phyloP scores from a whole-genome alignment of 2,797 vertebrate species.

The Tenualosa thibaudeaui region DNA sequence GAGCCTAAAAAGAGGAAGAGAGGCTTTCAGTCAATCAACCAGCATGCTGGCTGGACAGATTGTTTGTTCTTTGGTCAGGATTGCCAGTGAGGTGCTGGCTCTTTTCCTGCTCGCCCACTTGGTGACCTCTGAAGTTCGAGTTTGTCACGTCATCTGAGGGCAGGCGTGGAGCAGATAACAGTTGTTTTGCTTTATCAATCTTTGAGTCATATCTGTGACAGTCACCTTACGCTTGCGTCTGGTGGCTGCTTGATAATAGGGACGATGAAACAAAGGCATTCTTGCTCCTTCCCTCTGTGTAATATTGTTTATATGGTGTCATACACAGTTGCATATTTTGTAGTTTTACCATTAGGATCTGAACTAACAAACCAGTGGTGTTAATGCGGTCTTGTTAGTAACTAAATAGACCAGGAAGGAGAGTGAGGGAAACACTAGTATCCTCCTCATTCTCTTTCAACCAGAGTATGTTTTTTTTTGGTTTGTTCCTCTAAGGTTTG shows the following conservation, averaged over 20 bases:
- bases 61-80: slow-evolving; percentile 42
- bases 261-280: not conserved
- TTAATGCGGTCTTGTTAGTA: not conserved
- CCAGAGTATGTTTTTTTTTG: not conserved
- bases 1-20: slow-evolving; percentile 33
- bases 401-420: not conserved
- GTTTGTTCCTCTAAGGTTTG: not conserved
- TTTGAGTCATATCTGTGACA: not conserved
- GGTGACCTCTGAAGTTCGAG: not conserved
- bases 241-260: not conserved
- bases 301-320: not conserved
- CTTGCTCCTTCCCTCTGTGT: not conserved
- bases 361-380: not conserved
- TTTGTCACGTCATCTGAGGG: not conserved
- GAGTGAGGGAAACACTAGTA: not conserved
- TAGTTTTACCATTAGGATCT: not conserved
- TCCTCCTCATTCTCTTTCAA: not conserved
- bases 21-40: slow-evolving; percentile 26
- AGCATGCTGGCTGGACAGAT: slow-evolving; percentile 35
- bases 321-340: not conserved
- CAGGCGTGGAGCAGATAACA: not conserved
- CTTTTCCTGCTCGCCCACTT: slow-evolving; percentile 38
- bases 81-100: slow-evolving; percentile 48
- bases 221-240: not conserved
- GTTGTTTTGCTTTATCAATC: not conserved